Percentiles rank a stretch among this genome's conserved stretches.
Conservation (phyloP, 2,113 vertebrate species). For the Etia nguti region DNA sequence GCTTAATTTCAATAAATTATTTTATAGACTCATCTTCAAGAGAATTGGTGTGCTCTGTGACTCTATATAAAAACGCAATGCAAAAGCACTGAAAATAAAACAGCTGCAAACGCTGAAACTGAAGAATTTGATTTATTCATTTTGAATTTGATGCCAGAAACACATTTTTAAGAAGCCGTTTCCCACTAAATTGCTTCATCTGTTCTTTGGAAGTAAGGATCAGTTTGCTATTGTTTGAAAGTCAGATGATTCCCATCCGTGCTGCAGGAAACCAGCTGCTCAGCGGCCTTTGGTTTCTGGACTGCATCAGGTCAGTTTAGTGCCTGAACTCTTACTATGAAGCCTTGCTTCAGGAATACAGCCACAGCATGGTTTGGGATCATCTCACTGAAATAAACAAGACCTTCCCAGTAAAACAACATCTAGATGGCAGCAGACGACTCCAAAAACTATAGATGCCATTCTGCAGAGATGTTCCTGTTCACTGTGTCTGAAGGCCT, state of each 20-base stretch:
- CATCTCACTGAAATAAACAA: not conserved
- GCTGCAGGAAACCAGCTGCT: not conserved
- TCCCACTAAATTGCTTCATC: not conserved
- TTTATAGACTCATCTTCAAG: too few species aligned
- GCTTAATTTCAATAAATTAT: not conserved
- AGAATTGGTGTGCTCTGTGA: not conserved
- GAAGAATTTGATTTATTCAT: not conserved
- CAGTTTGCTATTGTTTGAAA: too few species aligned
- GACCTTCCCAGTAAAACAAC: not conserved
- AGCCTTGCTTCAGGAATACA: not conserved
- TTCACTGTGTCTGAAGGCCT: not conserved
- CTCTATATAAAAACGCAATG: accelerated
- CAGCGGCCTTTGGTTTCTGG: not conserved
- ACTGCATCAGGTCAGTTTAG: not conserved
- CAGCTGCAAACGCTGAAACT: not conserved
- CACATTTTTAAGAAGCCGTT: not conserved
- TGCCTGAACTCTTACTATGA: not conserved
- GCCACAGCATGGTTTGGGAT: not conserved
- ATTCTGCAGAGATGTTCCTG: not conserved
- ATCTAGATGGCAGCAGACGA: not conserved
- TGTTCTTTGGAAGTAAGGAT: not conserved
- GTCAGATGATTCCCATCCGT: not conserved
- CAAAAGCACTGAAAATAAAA: not conserved
- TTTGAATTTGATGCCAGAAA: not conserved
- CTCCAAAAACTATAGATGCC: not conserved